Percentiles rank a stretch among this genome's conserved stretches.
phyloP scores from a whole-genome alignment of 2,888 invertebrate genomes.

The Rutpela maculata region DNA sequence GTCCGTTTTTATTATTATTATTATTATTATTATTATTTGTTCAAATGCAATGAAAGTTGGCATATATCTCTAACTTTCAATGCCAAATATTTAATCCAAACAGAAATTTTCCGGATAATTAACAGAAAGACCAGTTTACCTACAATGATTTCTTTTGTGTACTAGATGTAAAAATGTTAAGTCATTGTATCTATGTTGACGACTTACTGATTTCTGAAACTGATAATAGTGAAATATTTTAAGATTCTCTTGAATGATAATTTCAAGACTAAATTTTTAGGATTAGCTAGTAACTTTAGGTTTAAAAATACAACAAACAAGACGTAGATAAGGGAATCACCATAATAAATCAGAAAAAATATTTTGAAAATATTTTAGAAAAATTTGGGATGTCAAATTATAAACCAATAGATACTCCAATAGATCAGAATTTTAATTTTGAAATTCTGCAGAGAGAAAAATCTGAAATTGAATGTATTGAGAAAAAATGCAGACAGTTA shows the following conservation, averaged over 20 bases:
- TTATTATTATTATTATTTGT: too few species aligned
- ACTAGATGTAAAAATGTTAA: too few species aligned
- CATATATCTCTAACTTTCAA: too few species aligned
- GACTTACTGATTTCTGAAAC: too few species aligned
- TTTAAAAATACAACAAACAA: slow-evolving; percentile 42
- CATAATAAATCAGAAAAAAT: slow-evolving; percentile 40
- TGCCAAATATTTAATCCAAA: too few species aligned
- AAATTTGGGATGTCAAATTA: slow-evolving; percentile 31
- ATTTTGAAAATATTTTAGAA: slow-evolving; percentile 22
- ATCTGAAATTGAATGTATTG: slow-evolving; percentile 31
- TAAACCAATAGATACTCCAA: slow-evolving; percentile 25
- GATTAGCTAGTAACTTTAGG: slow-evolving; percentile 20
- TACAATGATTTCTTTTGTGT: too few species aligned
- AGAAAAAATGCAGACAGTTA: slow-evolving; percentile 33
- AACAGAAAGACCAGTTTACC: too few species aligned
- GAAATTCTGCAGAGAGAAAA: slow-evolving; percentile 27
- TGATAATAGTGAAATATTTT: too few species aligned
- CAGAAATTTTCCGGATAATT: too few species aligned
- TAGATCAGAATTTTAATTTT: slow-evolving; percentile 38
- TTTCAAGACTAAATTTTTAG: slow-evolving; percentile 44
- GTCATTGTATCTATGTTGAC: too few species aligned
- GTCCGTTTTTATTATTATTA: too few species aligned
- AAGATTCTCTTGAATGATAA: background rate
- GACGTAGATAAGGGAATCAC: slow-evolving; percentile 40
- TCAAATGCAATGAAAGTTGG: too few species aligned